These are phyloP conservation scores for Seladonia tumulorum DNA, from an alignment of 2,888 invertebrate species.

Conservation along the genomic window DNA sequence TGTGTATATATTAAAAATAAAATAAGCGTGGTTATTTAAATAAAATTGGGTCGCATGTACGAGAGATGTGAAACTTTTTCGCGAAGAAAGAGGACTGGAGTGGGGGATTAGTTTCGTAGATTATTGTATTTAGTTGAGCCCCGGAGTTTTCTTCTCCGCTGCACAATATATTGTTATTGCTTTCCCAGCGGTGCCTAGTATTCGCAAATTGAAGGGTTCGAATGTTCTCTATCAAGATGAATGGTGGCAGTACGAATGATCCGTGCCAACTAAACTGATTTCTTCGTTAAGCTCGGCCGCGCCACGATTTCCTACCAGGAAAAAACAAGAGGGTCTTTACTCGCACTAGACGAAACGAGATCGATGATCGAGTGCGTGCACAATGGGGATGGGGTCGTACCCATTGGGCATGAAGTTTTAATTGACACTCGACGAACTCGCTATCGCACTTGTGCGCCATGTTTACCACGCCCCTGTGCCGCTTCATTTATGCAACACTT, in stretches of 20 bases:
- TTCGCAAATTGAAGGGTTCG: background rate
- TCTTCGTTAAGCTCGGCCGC: constrained; percentile 26
- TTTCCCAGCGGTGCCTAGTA: background rate
- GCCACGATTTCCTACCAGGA: constrained; percentile 21
- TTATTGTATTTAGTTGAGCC: background rate
- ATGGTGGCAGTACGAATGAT: background rate
- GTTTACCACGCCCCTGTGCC: background rate
- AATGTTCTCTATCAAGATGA: background rate
- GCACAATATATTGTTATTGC: background rate
- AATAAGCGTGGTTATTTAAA: background rate
- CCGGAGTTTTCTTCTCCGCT: background rate
- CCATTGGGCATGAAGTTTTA: constrained; percentile 48
- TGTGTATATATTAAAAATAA: background rate
- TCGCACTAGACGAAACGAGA: constrained; percentile 19
- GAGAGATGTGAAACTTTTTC: background rate
- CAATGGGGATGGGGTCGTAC: constrained; percentile 40
- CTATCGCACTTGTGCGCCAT: constrained; percentile 32
- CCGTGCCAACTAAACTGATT: constrained; percentile 3
- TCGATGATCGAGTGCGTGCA: constrained; percentile 41
- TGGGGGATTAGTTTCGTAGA: background rate
- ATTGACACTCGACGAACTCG: constrained; percentile 46
- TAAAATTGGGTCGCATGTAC: background rate
- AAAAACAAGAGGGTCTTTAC: constrained; percentile 27
- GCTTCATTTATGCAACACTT: constrained; percentile 4
- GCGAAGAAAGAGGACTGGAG: background rate